These are phyloP conservation scores for Microplitis deprimator DNA, from an alignment of 2,888 invertebrate species.

Conservation along the genomic window DNA sequence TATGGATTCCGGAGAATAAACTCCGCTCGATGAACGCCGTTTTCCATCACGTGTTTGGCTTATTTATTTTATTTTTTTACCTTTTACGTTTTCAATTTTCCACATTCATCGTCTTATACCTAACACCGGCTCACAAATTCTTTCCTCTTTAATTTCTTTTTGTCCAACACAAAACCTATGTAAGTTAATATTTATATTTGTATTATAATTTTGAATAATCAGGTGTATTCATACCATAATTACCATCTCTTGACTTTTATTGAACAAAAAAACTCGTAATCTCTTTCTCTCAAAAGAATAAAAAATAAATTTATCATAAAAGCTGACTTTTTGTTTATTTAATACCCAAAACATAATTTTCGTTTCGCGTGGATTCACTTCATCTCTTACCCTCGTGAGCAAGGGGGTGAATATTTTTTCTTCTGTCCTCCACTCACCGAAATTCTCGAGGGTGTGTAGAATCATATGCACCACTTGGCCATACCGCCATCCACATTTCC, in stretches of 20 bases:
- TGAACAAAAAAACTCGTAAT: no score
- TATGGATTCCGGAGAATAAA: conserved; percentile 48
- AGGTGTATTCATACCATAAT: no score
- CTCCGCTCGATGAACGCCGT: conserved; percentile 24
- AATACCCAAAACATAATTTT: conserved; percentile 35
- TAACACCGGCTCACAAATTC: no score
- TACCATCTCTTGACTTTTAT: no score
- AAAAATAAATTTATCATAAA: no score
- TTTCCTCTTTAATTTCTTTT: not conserved
- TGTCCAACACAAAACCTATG: conserved; percentile 4
- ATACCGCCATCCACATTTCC: conserved; percentile 61
- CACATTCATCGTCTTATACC: not conserved
- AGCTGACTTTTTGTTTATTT: conserved; percentile 27
- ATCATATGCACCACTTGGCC: conserved; percentile 64
- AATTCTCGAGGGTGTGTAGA: conserved; percentile 43
- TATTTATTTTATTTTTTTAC: conserved; percentile 35
- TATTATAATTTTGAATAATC: no score
- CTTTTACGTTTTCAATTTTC: conserved; percentile 17
- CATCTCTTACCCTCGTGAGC: conserved; percentile 1
- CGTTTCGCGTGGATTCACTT: conserved; percentile 29
- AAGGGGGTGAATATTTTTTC: conserved; percentile 23
- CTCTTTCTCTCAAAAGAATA: no score
- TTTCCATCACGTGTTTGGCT: conserved; percentile 37
- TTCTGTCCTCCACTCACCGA: not conserved
- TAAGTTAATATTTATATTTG: no score